A percentile compares a stretch with the other conserved stretches of the same genome.
Conservation (phyloP, 2,888 invertebrate genomes). For the Apomyelois bistriatella region DNA sequence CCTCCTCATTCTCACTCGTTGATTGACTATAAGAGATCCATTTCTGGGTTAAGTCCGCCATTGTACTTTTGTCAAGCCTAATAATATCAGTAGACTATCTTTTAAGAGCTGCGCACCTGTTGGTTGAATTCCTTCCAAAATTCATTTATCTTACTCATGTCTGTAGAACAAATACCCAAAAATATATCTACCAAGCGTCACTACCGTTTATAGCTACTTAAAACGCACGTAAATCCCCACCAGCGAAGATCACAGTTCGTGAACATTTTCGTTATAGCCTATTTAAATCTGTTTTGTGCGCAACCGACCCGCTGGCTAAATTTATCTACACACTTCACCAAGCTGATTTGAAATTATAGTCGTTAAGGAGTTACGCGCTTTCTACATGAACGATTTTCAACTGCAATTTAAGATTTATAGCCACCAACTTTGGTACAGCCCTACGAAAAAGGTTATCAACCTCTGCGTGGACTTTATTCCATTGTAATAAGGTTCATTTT, state of each 20-base stretch:
- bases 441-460: constrained; percentile 8
- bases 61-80: too few relatives aligned
- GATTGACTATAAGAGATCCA: too few relatives aligned
- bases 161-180: neutral
- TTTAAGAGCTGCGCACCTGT: too few relatives aligned
- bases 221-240: constrained; percentile 20
- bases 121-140: too few relatives aligned
- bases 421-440: constrained; percentile 30
- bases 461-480: neutral
- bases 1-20: too few relatives aligned
- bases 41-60: too few relatives aligned
- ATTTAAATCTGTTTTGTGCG: constrained; percentile 59
- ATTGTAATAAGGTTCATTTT: constrained; percentile 18
- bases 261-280: constrained; percentile 40
- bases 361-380: constrained; percentile 62
- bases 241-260: constrained; percentile 21
- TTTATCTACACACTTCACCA: constrained; percentile 60
- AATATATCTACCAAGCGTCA: neutral
- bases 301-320: constrained; percentile 37
- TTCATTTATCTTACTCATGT: neutral
- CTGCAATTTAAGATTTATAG: constrained; percentile 60
- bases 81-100: too few relatives aligned
- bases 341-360: constrained; percentile 61
- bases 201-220: neutral
- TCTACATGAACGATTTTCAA: constrained; percentile 53